These are phyloP conservation scores for Stegostoma tigrinum DNA, from an alignment of 2,113 vertebrate genomes.

Conservation along the genomic window DNA sequence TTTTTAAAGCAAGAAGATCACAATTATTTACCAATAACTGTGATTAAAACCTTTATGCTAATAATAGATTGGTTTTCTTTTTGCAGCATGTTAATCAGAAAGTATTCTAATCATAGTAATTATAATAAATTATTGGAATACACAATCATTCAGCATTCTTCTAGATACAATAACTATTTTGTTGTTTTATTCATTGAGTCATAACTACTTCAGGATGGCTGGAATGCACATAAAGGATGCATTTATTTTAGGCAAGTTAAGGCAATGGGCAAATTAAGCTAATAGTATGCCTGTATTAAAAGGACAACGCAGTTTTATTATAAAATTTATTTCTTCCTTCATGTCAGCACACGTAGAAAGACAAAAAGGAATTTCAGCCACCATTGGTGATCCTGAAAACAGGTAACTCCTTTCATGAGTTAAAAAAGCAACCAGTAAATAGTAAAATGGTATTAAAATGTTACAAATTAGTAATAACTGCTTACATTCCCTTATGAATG, in stretches of 20 bases:
- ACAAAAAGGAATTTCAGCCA: neutral
- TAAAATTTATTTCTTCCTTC: neutral
- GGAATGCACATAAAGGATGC: neutral
- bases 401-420: neutral
- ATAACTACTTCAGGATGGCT: constrained; percentile 11
- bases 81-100: neutral
- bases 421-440: neutral
- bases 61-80: neutral
- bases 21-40: constrained; percentile 7
- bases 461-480: neutral
- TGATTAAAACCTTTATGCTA: neutral
- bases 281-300: neutral
- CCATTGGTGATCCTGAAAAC: neutral
- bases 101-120: constrained; percentile 6
- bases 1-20: neutral
- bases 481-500: neutral
- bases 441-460: neutral
- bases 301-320: neutral
- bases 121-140: neutral
- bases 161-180: constrained; percentile 8
- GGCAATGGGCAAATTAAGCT: neutral
- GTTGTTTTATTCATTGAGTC: neutral
- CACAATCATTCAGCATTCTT: neutral
- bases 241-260: constrained; percentile 4
- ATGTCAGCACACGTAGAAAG: neutral